These are phyloP conservation scores for Sinocyclocheilus grahami DNA, from an alignment of 2,113 vertebrate species.

Conservation along the genomic window DNA sequence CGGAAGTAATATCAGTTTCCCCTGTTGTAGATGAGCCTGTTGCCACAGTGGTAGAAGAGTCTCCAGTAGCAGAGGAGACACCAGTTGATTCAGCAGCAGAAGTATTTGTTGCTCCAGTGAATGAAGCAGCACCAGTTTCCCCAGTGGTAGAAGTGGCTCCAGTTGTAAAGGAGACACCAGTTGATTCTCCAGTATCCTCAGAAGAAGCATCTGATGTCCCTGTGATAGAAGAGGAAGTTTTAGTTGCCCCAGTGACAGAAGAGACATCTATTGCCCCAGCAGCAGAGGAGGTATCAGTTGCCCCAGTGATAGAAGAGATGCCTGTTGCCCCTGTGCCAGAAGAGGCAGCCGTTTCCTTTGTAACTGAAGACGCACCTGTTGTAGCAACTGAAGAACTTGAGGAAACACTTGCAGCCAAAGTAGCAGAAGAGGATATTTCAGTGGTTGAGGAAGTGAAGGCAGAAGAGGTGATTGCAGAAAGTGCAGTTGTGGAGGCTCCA, in stretches of 20 bases:
- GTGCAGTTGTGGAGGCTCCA: neutral
- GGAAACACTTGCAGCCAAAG: neutral
- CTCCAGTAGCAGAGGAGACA: neutral
- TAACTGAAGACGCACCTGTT: conserved; percentile 4
- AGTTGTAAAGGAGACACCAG: neutral
- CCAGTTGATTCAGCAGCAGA: conserved; percentile 4
- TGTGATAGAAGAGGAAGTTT: neutral
- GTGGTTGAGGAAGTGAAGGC: neutral
- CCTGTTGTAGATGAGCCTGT: conserved; percentile 5
- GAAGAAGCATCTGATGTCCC: neutral
- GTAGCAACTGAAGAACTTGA: neutral
- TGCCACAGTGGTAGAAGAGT: neutral
- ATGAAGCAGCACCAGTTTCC: neutral
- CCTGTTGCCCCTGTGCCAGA: neutral
- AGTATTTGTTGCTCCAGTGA: neutral
- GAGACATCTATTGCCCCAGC: neutral
- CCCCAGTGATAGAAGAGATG: neutral
- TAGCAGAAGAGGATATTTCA: neutral
- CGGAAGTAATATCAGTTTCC: neutral
- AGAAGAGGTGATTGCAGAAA: conserved; percentile 19
- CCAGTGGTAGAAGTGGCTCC: neutral
- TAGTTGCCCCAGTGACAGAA: neutral
- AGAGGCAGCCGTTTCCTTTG: neutral
- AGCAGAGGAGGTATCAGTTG: conserved; percentile 10
- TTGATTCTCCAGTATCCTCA: neutral